Percentiles rank a stretch among this genome's conserved stretches.
Conservation (phyloP, 2,888 invertebrate species). For the Cyaniris semiargus region DNA sequence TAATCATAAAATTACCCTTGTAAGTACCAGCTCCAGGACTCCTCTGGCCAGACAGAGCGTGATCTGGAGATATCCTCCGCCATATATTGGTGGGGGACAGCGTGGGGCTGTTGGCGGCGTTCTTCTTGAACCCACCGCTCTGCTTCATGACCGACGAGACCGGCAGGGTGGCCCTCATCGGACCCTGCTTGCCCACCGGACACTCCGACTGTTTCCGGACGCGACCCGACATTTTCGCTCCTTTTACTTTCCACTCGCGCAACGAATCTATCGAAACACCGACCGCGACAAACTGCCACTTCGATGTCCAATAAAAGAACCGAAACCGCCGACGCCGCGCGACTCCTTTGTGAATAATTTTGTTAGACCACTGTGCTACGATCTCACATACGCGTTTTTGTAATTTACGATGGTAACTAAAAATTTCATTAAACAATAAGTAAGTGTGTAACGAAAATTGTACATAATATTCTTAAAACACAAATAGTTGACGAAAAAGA, state of each 20-base stretch:
- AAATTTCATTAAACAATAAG: conserved; percentile 50
- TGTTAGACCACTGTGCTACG: conserved; percentile 54
- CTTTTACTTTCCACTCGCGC: conserved; percentile 46
- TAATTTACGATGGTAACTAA: conserved; percentile 48
- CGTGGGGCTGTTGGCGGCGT: conserved; percentile 83
- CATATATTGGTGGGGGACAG: conserved; percentile 84
- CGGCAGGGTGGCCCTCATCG: conserved; percentile 88
- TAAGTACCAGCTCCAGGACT: conserved; percentile 87
- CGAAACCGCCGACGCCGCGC: conserved; percentile 66
- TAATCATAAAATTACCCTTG: conserved; percentile 77
- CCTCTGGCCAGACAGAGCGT: conserved; percentile 84
- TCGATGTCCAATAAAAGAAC: conserved; percentile 59
- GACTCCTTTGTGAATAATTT: conserved; percentile 70
- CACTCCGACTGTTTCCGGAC: conserved; percentile 85
- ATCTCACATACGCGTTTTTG: conserved; percentile 46
- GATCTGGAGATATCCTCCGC: conserved; percentile 86
- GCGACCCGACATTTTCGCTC: conserved; percentile 78
- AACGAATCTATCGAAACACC: conserved; percentile 50
- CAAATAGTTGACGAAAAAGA: conserved; percentile 61
- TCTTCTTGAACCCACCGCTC: conserved; percentile 81
- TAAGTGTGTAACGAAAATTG: conserved; percentile 52
- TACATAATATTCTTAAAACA: conserved; percentile 60
- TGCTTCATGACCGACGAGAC: conserved; percentile 86
- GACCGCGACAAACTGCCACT: conserved; percentile 48
- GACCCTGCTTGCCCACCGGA: conserved; percentile 81